A percentile compares a stretch with the other conserved stretches of the same genome.
phyloP scores from a whole-genome alignment of 1,140 invertebrate species.

The Calosoma granatense region DNA sequence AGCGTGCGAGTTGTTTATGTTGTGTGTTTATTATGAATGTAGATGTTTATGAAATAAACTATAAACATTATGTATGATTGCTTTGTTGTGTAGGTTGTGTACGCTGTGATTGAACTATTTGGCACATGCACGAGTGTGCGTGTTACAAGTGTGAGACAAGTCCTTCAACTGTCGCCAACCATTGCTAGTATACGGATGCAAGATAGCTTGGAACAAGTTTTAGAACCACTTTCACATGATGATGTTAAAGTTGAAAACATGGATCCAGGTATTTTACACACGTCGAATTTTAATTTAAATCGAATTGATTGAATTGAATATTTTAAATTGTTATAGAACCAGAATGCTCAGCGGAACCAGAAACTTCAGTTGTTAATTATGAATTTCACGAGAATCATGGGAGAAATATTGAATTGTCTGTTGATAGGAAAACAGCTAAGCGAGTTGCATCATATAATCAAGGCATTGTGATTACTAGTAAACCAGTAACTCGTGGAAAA shows the following conservation, averaged over 20 bases:
- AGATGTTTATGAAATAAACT: neutral
- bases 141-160: conserved; percentile 42
- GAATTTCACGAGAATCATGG: conserved; percentile 61
- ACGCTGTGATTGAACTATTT: conserved; percentile 63
- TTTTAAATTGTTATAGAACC: conserved; percentile 32
- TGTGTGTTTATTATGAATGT: neutral
- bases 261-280: conserved; percentile 22
- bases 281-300: too few relatives aligned
- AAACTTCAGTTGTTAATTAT: conserved; percentile 33
- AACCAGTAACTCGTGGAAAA: conserved; percentile 46
- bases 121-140: conserved; percentile 54
- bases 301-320: conserved; percentile 21
- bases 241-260: neutral
- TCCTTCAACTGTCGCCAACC: neutral
- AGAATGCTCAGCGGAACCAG: conserved; percentile 28
- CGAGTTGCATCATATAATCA: conserved; percentile 68
- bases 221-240: conserved; percentile 43
- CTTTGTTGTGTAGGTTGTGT: conserved; percentile 50
- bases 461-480: conserved; percentile 53
- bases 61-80: too few relatives aligned
- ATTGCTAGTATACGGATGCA: conserved; percentile 43
- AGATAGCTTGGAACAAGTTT: conserved; percentile 49
- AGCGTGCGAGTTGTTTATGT: conserved; percentile 9
- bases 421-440: conserved; percentile 42
- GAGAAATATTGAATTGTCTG: conserved; percentile 56